Percentiles rank a stretch among this genome's conserved stretches.
Conservation (phyloP, 64 coral and sea anemone genomes). For the Porites lutea region DNA sequence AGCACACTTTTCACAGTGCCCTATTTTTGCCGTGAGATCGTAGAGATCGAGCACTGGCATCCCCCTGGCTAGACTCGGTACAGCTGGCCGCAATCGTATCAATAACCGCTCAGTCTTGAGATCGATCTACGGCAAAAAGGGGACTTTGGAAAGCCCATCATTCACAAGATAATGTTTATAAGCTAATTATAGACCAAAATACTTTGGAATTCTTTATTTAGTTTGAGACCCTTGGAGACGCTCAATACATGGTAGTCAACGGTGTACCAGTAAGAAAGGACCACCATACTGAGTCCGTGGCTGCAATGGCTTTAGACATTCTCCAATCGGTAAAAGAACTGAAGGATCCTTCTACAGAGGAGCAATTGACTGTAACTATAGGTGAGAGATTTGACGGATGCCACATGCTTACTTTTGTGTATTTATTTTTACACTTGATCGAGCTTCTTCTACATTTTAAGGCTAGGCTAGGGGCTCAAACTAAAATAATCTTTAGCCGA, state of each 20-base stretch:
- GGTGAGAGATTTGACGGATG: slow-evolving; percentile 18
- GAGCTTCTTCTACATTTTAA: too few species aligned
- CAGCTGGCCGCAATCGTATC: too few species aligned
- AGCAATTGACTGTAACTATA: slow-evolving; percentile 74
- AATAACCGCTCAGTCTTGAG: too few species aligned
- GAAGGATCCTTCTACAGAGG: slow-evolving; percentile 69
- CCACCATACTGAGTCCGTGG: slow-evolving; percentile 83
- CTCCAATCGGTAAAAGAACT: slow-evolving; percentile 66
- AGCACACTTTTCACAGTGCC: too few species aligned
- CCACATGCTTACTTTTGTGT: too few species aligned
- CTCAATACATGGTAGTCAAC: slow-evolving; percentile 91
- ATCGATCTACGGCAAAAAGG: too few species aligned
- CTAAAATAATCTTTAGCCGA: too few species aligned
- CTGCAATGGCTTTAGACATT: slow-evolving; percentile 92
- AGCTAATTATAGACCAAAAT: neutral
- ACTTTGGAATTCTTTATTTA: neutral
- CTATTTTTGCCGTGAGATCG: too few species aligned
- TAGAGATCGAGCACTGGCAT: too few species aligned
- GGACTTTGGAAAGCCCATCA: neutral
- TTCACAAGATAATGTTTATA: neutral
- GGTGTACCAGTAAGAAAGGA: slow-evolving; percentile 67
- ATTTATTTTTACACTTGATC: too few species aligned
- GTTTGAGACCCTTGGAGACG: slow-evolving; percentile 94
- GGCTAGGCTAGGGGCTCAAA: too few species aligned
- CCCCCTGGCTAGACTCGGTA: too few species aligned